Evolutionary conservation across 2,888 invertebrate species (phyloP), one percentile per base, ranked within the genome.

Genomic region (Tuta absoluta): DNA sequence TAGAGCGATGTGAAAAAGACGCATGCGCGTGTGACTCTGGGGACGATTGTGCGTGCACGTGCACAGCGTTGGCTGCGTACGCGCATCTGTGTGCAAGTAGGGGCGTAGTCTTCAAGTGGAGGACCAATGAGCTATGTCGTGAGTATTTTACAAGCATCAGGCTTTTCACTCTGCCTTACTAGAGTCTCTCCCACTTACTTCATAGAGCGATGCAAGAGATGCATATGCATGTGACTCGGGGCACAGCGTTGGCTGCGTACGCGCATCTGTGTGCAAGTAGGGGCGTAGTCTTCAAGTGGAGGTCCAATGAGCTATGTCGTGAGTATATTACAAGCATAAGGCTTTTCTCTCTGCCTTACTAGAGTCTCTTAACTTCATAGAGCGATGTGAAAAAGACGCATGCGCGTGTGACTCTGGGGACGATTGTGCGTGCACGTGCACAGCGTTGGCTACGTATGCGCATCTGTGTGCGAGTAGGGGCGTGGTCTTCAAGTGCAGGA

Each of bases 381-480:
- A 17, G n/a, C n/a, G 12, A 14, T 41, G 14, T 2, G 41, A 38
- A 10, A 95, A 94, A 70, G 98, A 98, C 89, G 94, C 97, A 0
- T 98, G 98, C 82, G 96, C 95, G 17, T 98, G 98, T 79, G 97
- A 97, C 86, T 92, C 95, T 79, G 98, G 98, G 45, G 98, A 95
- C 0, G 98, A 98, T 84, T 89, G 89, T 75, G 96, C 95, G 71
- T 98, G 98, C 82, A 89, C 98, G 0, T 98, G 98, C 85, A 96
- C 98, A 0, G 96, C 97, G 11, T 87, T 98, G 23, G 96, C 97
- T 0, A 95, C 96, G 0, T 98, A 98, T 83, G 96, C 97, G 48
- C 95, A 96, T 73, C 95, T 95, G 67, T 98, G 98, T 77, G 94
- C 95, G 67, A 89, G 92, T 2, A 90, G 95, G 64, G 98, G 97